Base-by-base conservation (phyloP, 2,797 vertebrate genomes). In the Galagoides demidoff region DNA sequence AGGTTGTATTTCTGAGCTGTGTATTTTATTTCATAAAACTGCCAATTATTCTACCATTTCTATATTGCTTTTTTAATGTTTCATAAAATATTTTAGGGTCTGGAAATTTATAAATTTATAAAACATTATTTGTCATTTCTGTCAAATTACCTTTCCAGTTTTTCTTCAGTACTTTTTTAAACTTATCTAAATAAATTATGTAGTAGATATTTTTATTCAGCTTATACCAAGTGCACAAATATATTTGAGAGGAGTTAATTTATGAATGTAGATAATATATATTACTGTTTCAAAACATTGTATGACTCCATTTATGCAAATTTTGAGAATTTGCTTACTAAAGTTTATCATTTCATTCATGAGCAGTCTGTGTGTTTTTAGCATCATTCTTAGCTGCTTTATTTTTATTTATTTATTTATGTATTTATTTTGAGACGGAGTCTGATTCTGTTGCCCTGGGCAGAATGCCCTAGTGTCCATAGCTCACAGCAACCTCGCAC, bases 61-160 rank as follows among this genome's bases (percentile, higher is more conserved):
- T 84, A 13, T 76, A 52, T 9, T 63, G 29, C 10, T 37, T 74
- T 86, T 25, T 71, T 49, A 25, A 77, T 59, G 3, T 85, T 66
- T 63, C 43, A 52, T 79, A 79, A 55, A 34, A 45, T 85, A 8
- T 9, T 37, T 92, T 66, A 85, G 71, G 59, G 66, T 27, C 13
- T 89, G n/a, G 9, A 92, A 61, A 85, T 57, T n/a, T 27, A 31
- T 85, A 49, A 82, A 77, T 77, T 83, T 84, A 78, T 71, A 84
- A 84, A 81, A 77, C 49, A 49, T 49, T 49, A 70, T 20, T 78
- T 63, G 43, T 59, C 59, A 52, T 85, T 85, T 88, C 57, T 89
- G 27, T 73, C 27, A 84, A 79, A 49, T 73, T 88, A 79, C 61
- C 31, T 88, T 91, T 77, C 25, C 17, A 85, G 27, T 31, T 94